A percentile compares a stretch with the other conserved stretches of the same genome.
These are phyloP conservation scores for Parochlus steinenii DNA, from an alignment of 2,888 invertebrate genomes.

Conservation along the genomic window DNA sequence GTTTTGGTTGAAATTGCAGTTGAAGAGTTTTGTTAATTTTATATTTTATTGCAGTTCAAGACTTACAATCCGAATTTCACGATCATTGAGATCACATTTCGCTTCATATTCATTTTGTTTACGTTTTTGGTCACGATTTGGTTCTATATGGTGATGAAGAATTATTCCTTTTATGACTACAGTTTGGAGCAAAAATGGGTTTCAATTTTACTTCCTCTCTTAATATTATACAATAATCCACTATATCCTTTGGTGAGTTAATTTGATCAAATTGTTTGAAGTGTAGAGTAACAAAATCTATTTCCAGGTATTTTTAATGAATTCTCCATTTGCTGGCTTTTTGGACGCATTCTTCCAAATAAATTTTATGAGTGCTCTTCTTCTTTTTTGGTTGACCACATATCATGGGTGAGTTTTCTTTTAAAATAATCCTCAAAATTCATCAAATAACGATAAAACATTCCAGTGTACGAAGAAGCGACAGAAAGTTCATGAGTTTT, in stretches of 20 bases:
- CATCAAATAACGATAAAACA: not conserved
- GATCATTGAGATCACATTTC: constrained; percentile 93
- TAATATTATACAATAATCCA: constrained; percentile 89
- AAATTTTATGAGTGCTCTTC: constrained; percentile 68
- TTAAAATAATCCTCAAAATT: not conserved
- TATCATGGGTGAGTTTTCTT: not conserved
- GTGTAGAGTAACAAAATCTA: not conserved
- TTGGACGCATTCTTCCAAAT: constrained; percentile 81
- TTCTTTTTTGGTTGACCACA: constrained; percentile 61
- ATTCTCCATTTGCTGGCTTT: constrained; percentile 84
- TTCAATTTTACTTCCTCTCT: constrained; percentile 65
- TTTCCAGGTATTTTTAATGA: constrained; percentile 49
- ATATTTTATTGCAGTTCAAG: constrained; percentile 58
- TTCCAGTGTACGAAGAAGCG: not conserved
- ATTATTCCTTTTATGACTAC: constrained; percentile 83
- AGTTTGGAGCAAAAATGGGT: constrained; percentile 97
- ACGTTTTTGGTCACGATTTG: constrained; percentile 79
- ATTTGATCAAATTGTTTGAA: not conserved
- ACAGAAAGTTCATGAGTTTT: constrained; percentile 61
- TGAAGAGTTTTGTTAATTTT: constrained; percentile 6
- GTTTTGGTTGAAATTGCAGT: constrained; percentile 25
- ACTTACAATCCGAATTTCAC: constrained; percentile 93
- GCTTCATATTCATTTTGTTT: constrained; percentile 78
- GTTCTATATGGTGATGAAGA: constrained; percentile 77
- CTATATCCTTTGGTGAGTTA: no score